phyloP scores from a whole-genome alignment of 2,888 invertebrate species.

The Phymatocera aterrima region DNA sequence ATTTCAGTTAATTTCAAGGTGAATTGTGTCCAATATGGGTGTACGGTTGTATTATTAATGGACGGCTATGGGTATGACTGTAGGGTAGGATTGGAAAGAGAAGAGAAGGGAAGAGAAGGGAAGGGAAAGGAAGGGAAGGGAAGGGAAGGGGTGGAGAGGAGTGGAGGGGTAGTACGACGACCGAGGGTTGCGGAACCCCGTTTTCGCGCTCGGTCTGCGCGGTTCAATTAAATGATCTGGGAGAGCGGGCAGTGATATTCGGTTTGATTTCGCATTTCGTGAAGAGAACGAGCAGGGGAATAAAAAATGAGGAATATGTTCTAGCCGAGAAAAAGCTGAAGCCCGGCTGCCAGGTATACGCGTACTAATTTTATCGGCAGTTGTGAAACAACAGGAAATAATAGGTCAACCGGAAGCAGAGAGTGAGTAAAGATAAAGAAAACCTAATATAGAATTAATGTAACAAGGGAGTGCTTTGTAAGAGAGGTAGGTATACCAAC shows the following conservation, averaged over 20 bases:
- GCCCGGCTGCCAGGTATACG: too few relatives aligned
- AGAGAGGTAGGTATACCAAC: background rate
- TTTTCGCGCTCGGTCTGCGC: conserved; percentile 68
- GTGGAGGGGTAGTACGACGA: conserved; percentile 1
- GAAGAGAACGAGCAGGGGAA: too few relatives aligned
- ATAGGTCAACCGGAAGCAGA: conserved; percentile 35
- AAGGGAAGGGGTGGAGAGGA: too few relatives aligned
- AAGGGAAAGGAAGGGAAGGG: too few relatives aligned
- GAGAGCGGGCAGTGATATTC: conserved; percentile 14
- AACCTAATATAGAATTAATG: conserved; percentile 15
- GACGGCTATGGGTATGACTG: conserved; percentile 56
- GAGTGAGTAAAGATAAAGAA: conserved; percentile 15
- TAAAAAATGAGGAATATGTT: too few relatives aligned
- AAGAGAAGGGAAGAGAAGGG: too few relatives aligned
- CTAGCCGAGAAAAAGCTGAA: too few relatives aligned
- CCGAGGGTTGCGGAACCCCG: conserved; percentile 71
- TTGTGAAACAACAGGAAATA: conserved; percentile 38
- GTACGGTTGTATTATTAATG: conserved; percentile 75
- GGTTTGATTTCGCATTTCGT: too few relatives aligned
- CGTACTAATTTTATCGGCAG: conserved; percentile 18
- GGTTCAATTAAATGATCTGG: conserved; percentile 37
- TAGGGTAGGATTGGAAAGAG: too few relatives aligned
- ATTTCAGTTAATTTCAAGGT: conserved; percentile 73
- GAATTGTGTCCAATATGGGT: conserved; percentile 75
- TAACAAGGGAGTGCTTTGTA: conserved; percentile 41